Percentiles rank a stretch among this genome's conserved stretches.
phyloP scores from a whole-genome alignment of 2,888 invertebrate genomes.

The Ochropacha duplaris region DNA sequence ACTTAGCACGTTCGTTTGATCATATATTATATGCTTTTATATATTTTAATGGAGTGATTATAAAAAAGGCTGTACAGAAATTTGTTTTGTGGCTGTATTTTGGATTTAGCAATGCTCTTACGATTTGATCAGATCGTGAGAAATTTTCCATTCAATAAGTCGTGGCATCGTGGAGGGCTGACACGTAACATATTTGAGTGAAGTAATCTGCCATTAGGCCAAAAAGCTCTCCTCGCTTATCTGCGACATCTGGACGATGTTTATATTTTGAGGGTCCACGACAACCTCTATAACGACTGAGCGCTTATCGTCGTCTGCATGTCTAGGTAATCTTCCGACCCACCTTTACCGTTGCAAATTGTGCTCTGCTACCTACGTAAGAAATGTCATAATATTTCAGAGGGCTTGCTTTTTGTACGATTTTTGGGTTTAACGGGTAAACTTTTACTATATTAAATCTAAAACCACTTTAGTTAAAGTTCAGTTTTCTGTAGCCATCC shows the following conservation, averaged over 20 bases:
- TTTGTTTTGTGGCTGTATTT: too few species aligned
- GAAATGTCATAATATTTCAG: slow-evolving; percentile 43
- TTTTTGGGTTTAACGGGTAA: slow-evolving; percentile 30
- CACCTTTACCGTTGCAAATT: slow-evolving; percentile 45
- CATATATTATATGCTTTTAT: not conserved
- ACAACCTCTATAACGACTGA: slow-evolving; percentile 78
- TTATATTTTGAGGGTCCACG: slow-evolving; percentile 79
- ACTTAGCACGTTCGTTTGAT: too few species aligned
- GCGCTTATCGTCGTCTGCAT: slow-evolving; percentile 73
- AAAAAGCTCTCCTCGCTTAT: slow-evolving; percentile 76
- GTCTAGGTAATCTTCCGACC: slow-evolving; percentile 67
- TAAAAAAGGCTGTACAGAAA: not conserved
- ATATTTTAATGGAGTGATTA: not conserved
- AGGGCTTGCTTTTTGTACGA: slow-evolving; percentile 32
- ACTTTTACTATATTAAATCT: slow-evolving; percentile 46
- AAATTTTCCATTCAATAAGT: slow-evolving; percentile 63
- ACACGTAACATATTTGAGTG: slow-evolving; percentile 60
- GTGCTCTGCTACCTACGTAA: slow-evolving; percentile 40
- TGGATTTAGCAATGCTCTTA: slow-evolving; percentile 6
- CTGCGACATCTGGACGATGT: slow-evolving; percentile 80
- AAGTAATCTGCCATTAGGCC: slow-evolving; percentile 79
- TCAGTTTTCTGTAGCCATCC: slow-evolving; percentile 37
- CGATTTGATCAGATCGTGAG: slow-evolving; percentile 45
- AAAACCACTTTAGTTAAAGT: slow-evolving; percentile 38
- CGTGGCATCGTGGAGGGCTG: slow-evolving; percentile 45